Percentiles rank a stretch among this genome's conserved stretches.
phyloP scores from a whole-genome alignment of 2,888 invertebrate genomes.

The Morinoia aosen region DNA sequence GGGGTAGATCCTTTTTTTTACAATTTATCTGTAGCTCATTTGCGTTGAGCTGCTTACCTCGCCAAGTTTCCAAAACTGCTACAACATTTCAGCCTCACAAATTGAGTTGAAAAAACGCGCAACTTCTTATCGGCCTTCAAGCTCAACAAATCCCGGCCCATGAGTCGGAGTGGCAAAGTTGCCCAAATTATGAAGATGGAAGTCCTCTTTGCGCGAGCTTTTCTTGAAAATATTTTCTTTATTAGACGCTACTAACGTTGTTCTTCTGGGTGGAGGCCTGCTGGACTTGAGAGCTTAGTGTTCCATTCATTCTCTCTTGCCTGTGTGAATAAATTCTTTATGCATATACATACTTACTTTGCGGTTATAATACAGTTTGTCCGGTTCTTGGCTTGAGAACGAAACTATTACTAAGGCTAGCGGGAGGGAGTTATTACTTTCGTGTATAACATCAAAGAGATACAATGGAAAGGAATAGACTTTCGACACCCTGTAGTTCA shows the following conservation, averaged over 20 bases:
- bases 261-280: background rate
- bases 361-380: too few species aligned
- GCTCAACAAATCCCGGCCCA: conserved; percentile 23
- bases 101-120: conserved; percentile 22
- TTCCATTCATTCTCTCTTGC: background rate
- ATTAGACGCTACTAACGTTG: background rate
- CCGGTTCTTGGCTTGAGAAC: too few species aligned
- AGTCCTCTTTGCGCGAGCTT: background rate
- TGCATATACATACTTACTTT: too few species aligned
- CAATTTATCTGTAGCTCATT: background rate
- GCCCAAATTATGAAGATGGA: background rate
- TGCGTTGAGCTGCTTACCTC: background rate
- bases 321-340: too few species aligned
- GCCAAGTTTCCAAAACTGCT: background rate
- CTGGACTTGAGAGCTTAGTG: background rate
- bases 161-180: background rate
- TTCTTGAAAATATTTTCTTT: background rate
- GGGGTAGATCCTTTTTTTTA: background rate
- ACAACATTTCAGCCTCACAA: background rate
- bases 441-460: too few species aligned
- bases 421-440: too few species aligned
- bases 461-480: too few species aligned
- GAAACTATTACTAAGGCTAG: too few species aligned
- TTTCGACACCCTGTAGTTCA: too few species aligned
- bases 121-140: conserved; percentile 1